Base-by-base conservation (phyloP, 2,888 invertebrate species). In the Drosophila gaucha region DNA sequence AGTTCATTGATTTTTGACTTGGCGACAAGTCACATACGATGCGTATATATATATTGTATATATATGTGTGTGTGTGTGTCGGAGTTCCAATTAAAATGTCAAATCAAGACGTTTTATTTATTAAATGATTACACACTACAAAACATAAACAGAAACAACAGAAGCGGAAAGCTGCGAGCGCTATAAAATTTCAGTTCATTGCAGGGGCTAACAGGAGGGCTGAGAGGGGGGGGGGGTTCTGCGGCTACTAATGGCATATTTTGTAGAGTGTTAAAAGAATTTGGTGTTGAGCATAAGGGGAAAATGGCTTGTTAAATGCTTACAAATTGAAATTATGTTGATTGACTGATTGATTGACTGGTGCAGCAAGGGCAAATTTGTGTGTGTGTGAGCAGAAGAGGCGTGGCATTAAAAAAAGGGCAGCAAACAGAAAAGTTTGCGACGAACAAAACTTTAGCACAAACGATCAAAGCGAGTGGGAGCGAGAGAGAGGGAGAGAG, bases 71-170 rank as follows among this genome's bases (percentile, higher is more conserved):
- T 46, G 66, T 52, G 22, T 67, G 69, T 76, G 85, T 69, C 87
- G 73, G 52, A 76, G 77, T 69, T 65, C 67, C 83, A 88, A 88
- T 84, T 84, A 88, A 84, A 77, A 67, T 84, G 88, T 84, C 89
- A 88, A 77, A 86, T 84, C 80, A 86, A 84, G 67, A 65, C 67
- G 58, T 83, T 83, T 86, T 79, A 72, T 79, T 82, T 88, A 88
- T 83, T 88, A 83, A 83, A 86, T 73, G 86, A 74, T 80, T 85
- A 56, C 63, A 80, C 54, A 65, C 60, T 20, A 64, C 58, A 55
- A 65, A 41, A 68, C 36, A 43, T 22, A 24, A 57, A 66, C 66
- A 80, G 38, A 67, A 60, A 63, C 52, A 31, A 22, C 41, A 24
- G 9, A 18, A 6, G 5, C 9, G 28, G 44, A 54, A 18, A 43